phyloP scores from a whole-genome alignment of 2,113 vertebrate genomes.

The Actenoides lindsayi region DNA sequence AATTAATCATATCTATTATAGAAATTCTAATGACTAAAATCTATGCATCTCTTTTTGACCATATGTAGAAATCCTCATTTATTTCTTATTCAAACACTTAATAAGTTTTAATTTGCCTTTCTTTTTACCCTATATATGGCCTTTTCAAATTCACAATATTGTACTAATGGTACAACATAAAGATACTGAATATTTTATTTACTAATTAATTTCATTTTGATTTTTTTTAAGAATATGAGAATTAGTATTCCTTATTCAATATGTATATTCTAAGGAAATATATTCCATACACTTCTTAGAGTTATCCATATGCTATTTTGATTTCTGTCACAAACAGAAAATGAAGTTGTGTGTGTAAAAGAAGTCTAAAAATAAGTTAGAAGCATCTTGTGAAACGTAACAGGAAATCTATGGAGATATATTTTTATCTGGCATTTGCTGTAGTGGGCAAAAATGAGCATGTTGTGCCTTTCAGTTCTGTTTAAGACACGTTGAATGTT shows the following conservation, averaged over 20 bases:
- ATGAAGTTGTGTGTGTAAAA: neutral
- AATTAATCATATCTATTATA: neutral
- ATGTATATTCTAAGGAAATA: neutral
- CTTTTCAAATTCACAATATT: neutral
- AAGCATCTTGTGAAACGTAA: conserved; percentile 11
- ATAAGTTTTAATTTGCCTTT: neutral
- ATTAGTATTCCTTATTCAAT: neutral
- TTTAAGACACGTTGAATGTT: neutral
- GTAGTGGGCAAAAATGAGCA: neutral
- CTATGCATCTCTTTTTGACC: neutral
- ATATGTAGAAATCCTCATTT: neutral
- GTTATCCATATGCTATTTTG: neutral
- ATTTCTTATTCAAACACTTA: neutral
- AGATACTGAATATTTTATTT: neutral
- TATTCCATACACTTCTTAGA: neutral
- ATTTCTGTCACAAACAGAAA: neutral
- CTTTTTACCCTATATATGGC: neutral
- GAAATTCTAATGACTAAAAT: neutral
- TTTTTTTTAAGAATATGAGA: neutral
- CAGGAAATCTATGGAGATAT: neutral
- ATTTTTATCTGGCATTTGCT: conserved; percentile 33
- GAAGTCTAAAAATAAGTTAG: conserved; percentile 31
- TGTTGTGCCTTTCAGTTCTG: neutral
- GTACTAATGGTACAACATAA: neutral
- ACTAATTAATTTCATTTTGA: neutral